Conservation (phyloP, 2,113 vertebrate genomes). For the Pelobates fuscus region DNA sequence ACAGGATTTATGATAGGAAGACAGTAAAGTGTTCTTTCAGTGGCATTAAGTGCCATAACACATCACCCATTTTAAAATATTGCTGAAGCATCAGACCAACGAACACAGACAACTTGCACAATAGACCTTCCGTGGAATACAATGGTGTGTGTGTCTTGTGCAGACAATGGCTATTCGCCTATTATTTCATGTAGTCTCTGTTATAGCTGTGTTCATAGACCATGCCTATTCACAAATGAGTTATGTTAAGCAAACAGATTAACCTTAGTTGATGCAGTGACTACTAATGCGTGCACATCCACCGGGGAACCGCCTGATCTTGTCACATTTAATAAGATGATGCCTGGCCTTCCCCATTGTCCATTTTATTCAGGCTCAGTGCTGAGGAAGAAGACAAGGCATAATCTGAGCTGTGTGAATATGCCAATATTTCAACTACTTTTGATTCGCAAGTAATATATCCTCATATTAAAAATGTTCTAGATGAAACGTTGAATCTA, state of each 20-base stretch:
- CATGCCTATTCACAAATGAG: slow-evolving; percentile 53
- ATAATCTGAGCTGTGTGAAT: neutral
- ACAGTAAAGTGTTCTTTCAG: neutral
- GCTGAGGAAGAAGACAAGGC: neutral
- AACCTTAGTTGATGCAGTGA: slow-evolving; percentile 36
- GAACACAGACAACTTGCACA: slow-evolving; percentile 36
- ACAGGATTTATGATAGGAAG: neutral
- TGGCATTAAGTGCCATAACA: neutral
- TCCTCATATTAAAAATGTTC: too few relatives aligned
- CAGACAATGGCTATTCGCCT: slow-evolving; percentile 5
- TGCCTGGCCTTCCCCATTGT: slow-evolving; percentile 20
- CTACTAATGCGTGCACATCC: slow-evolving; percentile 40
- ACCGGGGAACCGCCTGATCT: slow-evolving; percentile 17
- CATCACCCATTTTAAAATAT: slow-evolving; percentile 22
- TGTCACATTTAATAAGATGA: slow-evolving; percentile 43
- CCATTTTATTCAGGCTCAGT: neutral
- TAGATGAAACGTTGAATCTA: too few relatives aligned
- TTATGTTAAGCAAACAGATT: slow-evolving; percentile 52
- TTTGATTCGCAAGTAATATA: too few relatives aligned
- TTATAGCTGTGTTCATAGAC: slow-evolving; percentile 45
- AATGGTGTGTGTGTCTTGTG: slow-evolving; percentile 33
- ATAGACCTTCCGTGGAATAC: slow-evolving; percentile 1
- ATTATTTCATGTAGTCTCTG: slow-evolving; percentile 54
- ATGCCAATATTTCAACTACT: too few relatives aligned
- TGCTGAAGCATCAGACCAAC: slow-evolving; percentile 30